Evolutionary conservation across 2,888 invertebrate species (phyloP).

Genomic region (Eilema sororculum): DNA sequence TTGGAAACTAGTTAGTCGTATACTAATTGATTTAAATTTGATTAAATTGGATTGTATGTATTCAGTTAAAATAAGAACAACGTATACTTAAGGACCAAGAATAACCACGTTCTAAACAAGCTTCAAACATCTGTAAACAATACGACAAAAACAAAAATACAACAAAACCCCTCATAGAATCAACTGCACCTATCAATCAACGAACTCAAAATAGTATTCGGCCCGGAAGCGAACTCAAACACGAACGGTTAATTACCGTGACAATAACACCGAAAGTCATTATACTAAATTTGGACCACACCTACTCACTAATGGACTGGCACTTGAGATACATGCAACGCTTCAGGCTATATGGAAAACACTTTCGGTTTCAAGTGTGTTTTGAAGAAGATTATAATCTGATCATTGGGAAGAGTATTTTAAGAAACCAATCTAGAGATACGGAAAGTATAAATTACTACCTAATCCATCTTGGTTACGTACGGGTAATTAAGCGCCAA

Average conservation of each 20-base stretch:
- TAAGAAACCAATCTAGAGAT: constrained; percentile 6
- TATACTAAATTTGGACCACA: constrained; percentile 72
- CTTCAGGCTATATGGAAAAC: constrained; percentile 24
- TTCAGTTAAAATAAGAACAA: not conserved
- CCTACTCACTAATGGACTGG: constrained; percentile 59
- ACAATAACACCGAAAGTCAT: constrained; percentile 68
- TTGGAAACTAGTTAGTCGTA: no score
- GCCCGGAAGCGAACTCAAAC: constrained; percentile 67
- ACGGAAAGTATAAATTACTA: not conserved
- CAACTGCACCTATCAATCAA: constrained; percentile 65
- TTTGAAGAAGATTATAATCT: constrained; percentile 22
- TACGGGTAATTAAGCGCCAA: not conserved
- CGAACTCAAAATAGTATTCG: constrained; percentile 68
- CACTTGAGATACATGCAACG: constrained; percentile 42
- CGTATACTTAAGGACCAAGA: constrained; percentile 2
- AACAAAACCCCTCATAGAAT: constrained; percentile 50
- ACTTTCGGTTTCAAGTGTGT: constrained; percentile 32
- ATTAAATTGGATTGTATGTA: not conserved
- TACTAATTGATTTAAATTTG: no score
- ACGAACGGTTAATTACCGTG: constrained; percentile 70
- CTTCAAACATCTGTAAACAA: constrained; percentile 24
- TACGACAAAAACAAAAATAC: constrained; percentile 51
- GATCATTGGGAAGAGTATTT: not conserved
- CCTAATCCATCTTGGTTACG: not conserved
- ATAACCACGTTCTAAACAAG: constrained; percentile 15